Conservation (phyloP, 2,888 invertebrate genomes). For the Rhogogaster chlorosoma region DNA sequence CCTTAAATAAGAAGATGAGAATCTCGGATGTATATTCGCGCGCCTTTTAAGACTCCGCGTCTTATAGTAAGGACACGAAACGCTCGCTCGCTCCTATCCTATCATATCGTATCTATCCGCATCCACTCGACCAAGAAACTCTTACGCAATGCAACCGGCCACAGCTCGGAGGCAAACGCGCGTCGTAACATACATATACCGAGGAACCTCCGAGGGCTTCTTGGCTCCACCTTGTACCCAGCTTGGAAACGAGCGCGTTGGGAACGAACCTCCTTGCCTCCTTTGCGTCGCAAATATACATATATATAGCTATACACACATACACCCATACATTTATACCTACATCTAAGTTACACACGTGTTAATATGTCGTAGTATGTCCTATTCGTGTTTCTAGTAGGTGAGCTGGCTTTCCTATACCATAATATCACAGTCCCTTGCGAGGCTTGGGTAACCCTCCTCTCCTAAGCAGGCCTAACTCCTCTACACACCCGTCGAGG, state of each 20-base stretch:
- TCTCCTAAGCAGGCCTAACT: conserved; percentile 65
- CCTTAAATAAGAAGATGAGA: background rate
- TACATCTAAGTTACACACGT: background rate
- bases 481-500: conserved; percentile 68
- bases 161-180: background rate
- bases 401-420: conserved; percentile 45
- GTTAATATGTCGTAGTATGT: conserved; percentile 22
- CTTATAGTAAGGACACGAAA: conserved; percentile 3
- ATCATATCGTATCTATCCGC: background rate
- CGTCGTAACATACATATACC: background rate
- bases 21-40: background rate
- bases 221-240: conserved; percentile 43
- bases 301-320: background rate
- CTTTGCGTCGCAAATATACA: background rate
- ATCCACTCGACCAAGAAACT: background rate
- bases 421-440: conserved; percentile 46
- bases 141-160: conserved; percentile 46
- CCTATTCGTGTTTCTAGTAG: background rate
- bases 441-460: conserved; percentile 58
- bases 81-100: background rate
- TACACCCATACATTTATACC: background rate
- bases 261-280: conserved; percentile 24
- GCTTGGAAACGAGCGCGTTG: conserved; percentile 38
- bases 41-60: conserved; percentile 14
- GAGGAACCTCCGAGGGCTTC: conserved; percentile 34